Evolutionary conservation across 2,888 invertebrate genomes (phyloP).

Genomic region (Scaptomyza parva): DNA sequence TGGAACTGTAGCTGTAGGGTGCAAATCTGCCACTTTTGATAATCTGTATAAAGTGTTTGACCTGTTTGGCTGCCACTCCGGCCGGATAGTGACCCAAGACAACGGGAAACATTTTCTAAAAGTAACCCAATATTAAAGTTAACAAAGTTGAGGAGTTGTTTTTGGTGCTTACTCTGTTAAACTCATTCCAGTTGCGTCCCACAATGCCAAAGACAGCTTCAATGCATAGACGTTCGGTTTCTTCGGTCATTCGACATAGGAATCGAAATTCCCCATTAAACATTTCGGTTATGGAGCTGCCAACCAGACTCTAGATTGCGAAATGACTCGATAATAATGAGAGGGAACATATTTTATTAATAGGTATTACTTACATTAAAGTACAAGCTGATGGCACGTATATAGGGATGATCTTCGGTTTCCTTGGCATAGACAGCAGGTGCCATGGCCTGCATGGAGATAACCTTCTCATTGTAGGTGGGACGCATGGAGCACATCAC

Average conservation of each 20-base stretch:
- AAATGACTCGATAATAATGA: neutral
- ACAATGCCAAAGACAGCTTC: conserved; percentile 83
- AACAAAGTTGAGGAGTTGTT: too few relatives aligned
- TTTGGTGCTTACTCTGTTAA: conserved; percentile 74
- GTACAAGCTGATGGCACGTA: conserved; percentile 82
- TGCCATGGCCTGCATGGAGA: conserved; percentile 89
- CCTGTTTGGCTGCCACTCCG: conserved; percentile 87
- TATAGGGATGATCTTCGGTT: conserved; percentile 83
- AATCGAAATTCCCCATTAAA: conserved; percentile 83
- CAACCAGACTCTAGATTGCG: conserved; percentile 78
- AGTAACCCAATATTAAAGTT: neutral
- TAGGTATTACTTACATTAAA: conserved; percentile 76
- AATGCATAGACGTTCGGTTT: conserved; percentile 82
- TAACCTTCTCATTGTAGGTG: conserved; percentile 88
- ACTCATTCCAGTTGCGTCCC: conserved; percentile 83
- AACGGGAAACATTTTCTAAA: conserved; percentile 87
- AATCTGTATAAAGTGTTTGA: conserved; percentile 87
- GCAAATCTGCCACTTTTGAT: conserved; percentile 84
- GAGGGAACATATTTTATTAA: too few relatives aligned
- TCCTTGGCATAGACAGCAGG: conserved; percentile 88
- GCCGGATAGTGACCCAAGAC: conserved; percentile 88
- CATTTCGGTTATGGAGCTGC: conserved; percentile 82
- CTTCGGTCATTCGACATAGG: conserved; percentile 82
- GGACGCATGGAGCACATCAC: conserved; percentile 88
- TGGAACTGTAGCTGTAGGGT: conserved; percentile 86